Evolutionary conservation across 2,888 invertebrate genomes (phyloP), one percentile per base, ranked within the genome.

Genomic region (Patella pellucida): DNA sequence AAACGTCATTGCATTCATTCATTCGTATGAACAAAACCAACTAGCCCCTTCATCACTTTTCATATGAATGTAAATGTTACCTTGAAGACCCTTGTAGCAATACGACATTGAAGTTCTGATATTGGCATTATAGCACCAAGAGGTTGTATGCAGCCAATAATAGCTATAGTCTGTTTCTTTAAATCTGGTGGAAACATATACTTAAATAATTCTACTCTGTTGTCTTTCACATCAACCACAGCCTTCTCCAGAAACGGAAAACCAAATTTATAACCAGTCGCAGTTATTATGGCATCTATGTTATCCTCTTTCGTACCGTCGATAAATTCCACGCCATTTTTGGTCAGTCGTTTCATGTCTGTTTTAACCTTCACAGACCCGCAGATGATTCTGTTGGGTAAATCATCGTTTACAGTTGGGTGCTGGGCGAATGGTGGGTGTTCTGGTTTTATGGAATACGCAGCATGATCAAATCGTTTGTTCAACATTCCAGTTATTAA

Each of bases 51-150:
- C 7, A 7, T 41, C 41, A 41, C 41, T 41, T 41, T 41, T 9
- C 41, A 41, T 41, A 41, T 41, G 9, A 41, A 5, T 41, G 41
- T 41, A 41, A 41, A 41, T 41, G 41, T 77, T 77, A 85, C 89
- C 85, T 87, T 89, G 74, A 91, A 88, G 12, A 92, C 86, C 67
- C 84, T 83, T 0, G 87, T 87, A 68, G 91, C 92, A 81, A 92
- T 87, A 11, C 92, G 85, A 54, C 91, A 89, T 82, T 92, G 92
- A 83, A 92, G 83, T 81, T 92, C 92, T n/a, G 90, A 86, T 1
- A 92, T 90, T 0, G 92, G 92, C 85, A 91, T 90, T 16, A 92
- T 85, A 3, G 92, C 90, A 12, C 92, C 92, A 19, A 89, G 81
- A 0, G 92, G 92, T 84, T 92, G 91, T 41, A 91, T 83, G 74